phyloP scores from a whole-genome alignment of 1,140 invertebrate genomes.

The Scaptomyza pallida region DNA sequence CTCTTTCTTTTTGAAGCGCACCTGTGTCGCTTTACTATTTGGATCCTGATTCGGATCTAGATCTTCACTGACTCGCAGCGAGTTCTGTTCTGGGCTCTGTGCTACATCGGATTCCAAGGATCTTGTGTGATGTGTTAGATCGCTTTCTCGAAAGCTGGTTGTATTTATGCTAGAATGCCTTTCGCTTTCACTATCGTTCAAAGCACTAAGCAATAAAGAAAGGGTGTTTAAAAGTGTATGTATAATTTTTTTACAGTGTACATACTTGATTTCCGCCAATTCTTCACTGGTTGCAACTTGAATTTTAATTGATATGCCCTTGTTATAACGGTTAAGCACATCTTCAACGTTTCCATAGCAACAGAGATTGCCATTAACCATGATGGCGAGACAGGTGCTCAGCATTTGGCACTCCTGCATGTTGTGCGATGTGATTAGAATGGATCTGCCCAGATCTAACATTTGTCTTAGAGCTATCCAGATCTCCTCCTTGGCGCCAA shows the following conservation, averaged over 20 bases:
- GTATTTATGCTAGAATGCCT: too few species aligned
- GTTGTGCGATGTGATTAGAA: conserved; percentile 85
- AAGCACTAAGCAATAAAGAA: too few species aligned
- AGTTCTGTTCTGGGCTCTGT: too few species aligned
- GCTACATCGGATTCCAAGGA: too few species aligned
- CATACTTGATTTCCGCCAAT: conserved; percentile 3
- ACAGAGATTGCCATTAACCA: conserved; percentile 89
- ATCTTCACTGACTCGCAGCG: too few species aligned
- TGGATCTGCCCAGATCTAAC: conserved; percentile 48
- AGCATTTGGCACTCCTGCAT: conserved; percentile 94
- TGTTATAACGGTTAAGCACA: conserved; percentile 82
- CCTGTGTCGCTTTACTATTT: not conserved
- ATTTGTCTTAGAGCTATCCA: conserved; percentile 87
- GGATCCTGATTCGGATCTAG: not conserved
- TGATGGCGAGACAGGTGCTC: conserved; percentile 90
- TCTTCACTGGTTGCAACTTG: conserved; percentile 66
- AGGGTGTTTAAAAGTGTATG: too few species aligned
- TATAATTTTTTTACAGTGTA: not conserved
- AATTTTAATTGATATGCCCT: conserved; percentile 81
- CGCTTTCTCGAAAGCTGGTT: too few species aligned
- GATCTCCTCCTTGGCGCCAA: conserved; percentile 93
- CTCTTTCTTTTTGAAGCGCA: not conserved
- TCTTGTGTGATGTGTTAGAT: too few species aligned
- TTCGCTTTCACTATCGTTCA: too few species aligned
- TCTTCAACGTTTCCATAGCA: conserved; percentile 80